A percentile compares a stretch with the other conserved stretches of the same genome.
These are phyloP conservation scores for Hirtodrosophila alboralis DNA, from an alignment of 2,888 invertebrate species.

Conservation along the genomic window DNA sequence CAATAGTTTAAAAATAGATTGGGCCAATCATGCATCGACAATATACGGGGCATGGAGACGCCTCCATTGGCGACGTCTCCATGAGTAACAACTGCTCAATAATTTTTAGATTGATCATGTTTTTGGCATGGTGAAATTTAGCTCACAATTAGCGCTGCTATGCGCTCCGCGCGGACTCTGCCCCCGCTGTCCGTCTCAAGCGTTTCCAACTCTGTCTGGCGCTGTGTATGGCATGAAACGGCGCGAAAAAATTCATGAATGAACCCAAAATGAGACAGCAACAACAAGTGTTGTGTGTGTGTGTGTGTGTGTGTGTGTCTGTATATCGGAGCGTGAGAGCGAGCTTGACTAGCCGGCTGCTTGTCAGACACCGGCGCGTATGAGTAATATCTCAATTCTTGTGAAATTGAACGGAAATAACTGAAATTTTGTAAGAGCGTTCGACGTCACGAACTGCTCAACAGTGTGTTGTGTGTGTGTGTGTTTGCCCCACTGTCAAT, in stretches of 20 bases:
- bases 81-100: conserved; percentile 70
- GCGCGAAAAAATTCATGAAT: conserved; percentile 63
- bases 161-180: conserved; percentile 1
- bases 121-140: conserved; percentile 66
- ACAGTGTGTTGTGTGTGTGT: neutral
- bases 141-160: conserved; percentile 19
- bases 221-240: conserved; percentile 17
- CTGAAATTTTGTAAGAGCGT: conserved; percentile 57
- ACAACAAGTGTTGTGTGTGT: conserved; percentile 16
- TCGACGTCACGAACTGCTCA: conserved; percentile 37
- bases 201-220: neutral
- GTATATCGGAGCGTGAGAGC: conserved; percentile 42
- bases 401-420: conserved; percentile 82
- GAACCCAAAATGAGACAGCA: conserved; percentile 41
- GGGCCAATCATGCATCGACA: conserved; percentile 59
- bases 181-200: neutral
- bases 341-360: conserved; percentile 27
- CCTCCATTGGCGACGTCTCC: conserved; percentile 32
- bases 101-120: conserved; percentile 66
- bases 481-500: neutral
- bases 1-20: conserved; percentile 68
- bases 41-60: conserved; percentile 24
- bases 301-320: conserved; percentile 10
- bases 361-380: conserved; percentile 67
- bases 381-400: conserved; percentile 81